Base-by-base conservation (phyloP, 2,797 vertebrate species). In the Antennarius maculatus region DNA sequence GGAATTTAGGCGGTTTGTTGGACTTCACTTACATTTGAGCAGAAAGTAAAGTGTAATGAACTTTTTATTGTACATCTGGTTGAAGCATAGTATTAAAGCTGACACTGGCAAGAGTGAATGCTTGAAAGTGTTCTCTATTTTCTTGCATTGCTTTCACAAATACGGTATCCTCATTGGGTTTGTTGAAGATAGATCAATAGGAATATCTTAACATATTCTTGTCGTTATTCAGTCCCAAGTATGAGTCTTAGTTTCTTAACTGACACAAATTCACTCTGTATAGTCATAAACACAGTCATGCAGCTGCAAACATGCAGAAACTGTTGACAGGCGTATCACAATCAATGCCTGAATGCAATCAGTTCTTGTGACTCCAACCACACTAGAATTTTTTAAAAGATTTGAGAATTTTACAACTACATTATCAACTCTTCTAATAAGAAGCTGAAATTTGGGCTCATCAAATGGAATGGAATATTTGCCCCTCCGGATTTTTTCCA, bases 1-100 rank as follows among this genome's bases (percentile, higher is more conserved):
- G 61, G 74, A 57, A 62, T 74, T 74, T 68, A 52, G 72, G 52
- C 41, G 12, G 61, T 72, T 77, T 80, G 69, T 60, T 54, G 50
- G 78, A 81, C 70, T 51, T 41, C 52, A 62, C 72, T 74, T 76
- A 48, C 64, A 72, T 76, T 71, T 51, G 53, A 29, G 28, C 46
- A 42, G 65, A 72, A 34, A 56, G 9, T 16, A 60, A 18, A 63
- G 54, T 57, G 56, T 51, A 72, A 76, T 75, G 48, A 61, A 72
- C 14, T 42, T 46, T 61, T 61, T 31, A 54, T 11, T 28, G 37
- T 15, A 17, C 9, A 51, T 45, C 23, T 50, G 57, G 54, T 58
- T n/a, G 28, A 79, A 50, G 57, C 17, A 58, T 29, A 66, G 34
- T 23, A 63, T 18, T 34, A 66, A 46, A 49, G 23, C 51, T 7